These are phyloP conservation scores for Melieria crassipennis DNA, from an alignment of 2,888 invertebrate species.

Conservation along the genomic window DNA sequence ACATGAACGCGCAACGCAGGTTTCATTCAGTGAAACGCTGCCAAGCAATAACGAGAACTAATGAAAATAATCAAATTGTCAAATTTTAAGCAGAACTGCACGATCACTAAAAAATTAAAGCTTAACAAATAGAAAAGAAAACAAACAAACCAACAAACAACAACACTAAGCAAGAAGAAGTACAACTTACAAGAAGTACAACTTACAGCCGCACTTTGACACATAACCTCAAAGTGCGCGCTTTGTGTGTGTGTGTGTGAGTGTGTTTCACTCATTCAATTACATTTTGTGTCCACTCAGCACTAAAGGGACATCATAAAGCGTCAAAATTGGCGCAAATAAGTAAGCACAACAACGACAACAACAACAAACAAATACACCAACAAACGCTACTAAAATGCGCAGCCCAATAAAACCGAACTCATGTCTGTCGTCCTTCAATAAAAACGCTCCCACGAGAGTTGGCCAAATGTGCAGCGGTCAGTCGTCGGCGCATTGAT, in stretches of 20 bases:
- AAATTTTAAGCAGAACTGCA: not conserved
- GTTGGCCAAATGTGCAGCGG: conserved; percentile 12
- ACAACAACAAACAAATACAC: not conserved
- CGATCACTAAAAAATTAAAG: not conserved
- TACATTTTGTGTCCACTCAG: conserved; percentile 50
- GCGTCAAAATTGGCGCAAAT: conserved; percentile 43
- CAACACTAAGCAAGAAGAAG: too few species aligned
- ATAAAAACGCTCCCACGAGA: conserved; percentile 45
- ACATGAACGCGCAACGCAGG: too few species aligned
- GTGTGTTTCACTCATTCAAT: conserved; percentile 44
- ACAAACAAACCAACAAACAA: too few species aligned
- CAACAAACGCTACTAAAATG: not conserved
- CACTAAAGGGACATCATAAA: conserved; percentile 51
- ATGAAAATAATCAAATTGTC: not conserved
- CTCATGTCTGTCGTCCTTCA: conserved; percentile 39
- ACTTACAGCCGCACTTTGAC: too few species aligned
- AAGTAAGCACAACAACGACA: conserved; percentile 15
- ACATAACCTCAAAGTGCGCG: too few species aligned
- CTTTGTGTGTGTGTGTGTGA: not conserved
- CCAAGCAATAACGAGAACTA: too few species aligned
- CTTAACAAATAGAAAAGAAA: not conserved
- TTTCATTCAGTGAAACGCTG: too few species aligned
- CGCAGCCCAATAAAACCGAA: conserved; percentile 30
- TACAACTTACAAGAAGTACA: too few species aligned
- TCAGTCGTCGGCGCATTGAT: conserved; percentile 38